Conservation (phyloP, 1,140 invertebrate species). For the Brachionus manjavacas region DNA sequence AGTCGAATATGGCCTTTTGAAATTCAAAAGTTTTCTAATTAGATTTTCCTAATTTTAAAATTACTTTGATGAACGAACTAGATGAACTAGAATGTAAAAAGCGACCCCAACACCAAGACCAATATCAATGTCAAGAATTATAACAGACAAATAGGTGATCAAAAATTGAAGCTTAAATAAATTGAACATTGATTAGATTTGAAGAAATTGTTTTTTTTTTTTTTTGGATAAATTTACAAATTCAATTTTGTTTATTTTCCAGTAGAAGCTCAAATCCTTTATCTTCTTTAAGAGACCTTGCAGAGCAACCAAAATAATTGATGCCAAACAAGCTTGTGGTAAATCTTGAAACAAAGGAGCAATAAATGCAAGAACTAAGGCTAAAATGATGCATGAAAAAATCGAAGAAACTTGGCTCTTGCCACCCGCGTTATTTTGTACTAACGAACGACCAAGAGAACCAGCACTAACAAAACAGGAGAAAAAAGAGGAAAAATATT, state of each 20-base stretch:
- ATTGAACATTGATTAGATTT: not conserved
- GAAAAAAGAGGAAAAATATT: conserved; percentile 59
- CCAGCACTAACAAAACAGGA: conserved; percentile 60
- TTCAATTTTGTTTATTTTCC: conserved; percentile 56
- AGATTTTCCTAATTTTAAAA: not conserved
- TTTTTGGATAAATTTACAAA: conserved; percentile 48
- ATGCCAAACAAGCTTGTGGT: conserved; percentile 52
- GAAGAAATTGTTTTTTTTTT: not conserved
- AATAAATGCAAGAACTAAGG: conserved; percentile 60
- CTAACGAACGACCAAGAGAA: conserved; percentile 59
- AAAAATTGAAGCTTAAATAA: conserved; percentile 44
- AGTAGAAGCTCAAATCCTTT: conserved; percentile 49
- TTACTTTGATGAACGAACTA: conserved; percentile 57
- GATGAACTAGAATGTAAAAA: conserved; percentile 43
- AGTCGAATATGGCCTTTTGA: conserved; percentile 36
- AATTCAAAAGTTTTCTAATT: not conserved
- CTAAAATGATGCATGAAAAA: conserved; percentile 49
- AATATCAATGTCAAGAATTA: conserved; percentile 44
- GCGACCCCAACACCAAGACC: conserved; percentile 47
- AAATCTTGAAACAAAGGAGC: conserved; percentile 56
- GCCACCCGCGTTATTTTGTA: conserved; percentile 58
- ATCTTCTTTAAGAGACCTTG: conserved; percentile 58
- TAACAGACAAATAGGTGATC: conserved; percentile 41
- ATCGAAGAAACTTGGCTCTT: conserved; percentile 52
- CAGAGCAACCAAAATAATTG: conserved; percentile 60